Evolutionary conservation across 1,140 invertebrate genomes (phyloP).

Genomic region (Temnothorax nylanderi): DNA sequence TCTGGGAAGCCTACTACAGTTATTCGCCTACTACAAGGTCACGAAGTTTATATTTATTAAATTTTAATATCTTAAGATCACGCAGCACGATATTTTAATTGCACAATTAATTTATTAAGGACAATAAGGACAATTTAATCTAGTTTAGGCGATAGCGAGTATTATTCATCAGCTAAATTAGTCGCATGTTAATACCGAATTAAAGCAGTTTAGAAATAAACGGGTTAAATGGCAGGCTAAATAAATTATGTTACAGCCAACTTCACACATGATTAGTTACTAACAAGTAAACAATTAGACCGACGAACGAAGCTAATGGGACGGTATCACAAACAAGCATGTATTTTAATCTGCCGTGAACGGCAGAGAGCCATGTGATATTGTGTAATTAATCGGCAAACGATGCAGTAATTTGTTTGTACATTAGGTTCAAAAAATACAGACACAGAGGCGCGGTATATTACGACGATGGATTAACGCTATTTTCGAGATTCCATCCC

Average conservation of each 20-base stretch:
- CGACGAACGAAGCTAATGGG: conserved; percentile 49
- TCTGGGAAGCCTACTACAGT: neutral
- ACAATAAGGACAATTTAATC: neutral
- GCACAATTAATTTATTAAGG: neutral
- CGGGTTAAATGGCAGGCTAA: neutral
- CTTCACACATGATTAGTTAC: conserved; percentile 45
- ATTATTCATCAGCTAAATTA: conserved; percentile 2
- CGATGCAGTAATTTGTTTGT: neutral
- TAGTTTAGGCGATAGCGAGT: neutral
- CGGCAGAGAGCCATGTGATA: neutral
- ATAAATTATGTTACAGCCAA: conserved; percentile 35
- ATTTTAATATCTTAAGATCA: neutral
- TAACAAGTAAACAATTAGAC: conserved; percentile 65
- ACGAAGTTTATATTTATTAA: neutral
- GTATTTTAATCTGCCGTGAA: conserved; percentile 24
- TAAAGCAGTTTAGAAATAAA: neutral
- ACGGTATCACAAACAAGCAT: conserved; percentile 25
- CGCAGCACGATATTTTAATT: neutral
- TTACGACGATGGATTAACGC: conserved; percentile 64
- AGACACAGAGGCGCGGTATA: conserved; percentile 32
- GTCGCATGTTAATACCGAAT: neutral
- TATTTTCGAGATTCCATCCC: conserved; percentile 65
- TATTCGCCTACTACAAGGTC: neutral
- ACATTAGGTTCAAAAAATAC: conserved; percentile 63
- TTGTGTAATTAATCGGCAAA: conserved; percentile 37